Evolutionary conservation across 2,797 vertebrate species (phyloP).

Genomic region (Eutrigla gurnardus): DNA sequence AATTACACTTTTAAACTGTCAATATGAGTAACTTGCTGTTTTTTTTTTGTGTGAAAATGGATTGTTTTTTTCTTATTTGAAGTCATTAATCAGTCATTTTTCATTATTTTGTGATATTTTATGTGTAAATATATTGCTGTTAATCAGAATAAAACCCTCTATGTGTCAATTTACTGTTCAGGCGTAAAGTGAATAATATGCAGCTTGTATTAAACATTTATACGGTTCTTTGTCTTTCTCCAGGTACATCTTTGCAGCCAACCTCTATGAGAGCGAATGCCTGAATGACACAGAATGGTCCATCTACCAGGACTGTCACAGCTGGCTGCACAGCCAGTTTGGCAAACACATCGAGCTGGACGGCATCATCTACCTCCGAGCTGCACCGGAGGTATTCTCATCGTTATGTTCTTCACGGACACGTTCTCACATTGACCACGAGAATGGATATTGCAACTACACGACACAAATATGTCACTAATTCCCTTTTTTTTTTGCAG

Average conservation of each 20-base stretch:
- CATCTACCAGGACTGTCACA: conserved; percentile 95
- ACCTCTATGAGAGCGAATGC: conserved; percentile 92
- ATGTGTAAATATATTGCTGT: not conserved
- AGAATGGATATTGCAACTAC: not conserved
- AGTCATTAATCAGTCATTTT: too few relatives aligned
- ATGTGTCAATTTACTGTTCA: too few relatives aligned
- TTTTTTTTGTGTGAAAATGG: too few relatives aligned
- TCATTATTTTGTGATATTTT: too few relatives aligned
- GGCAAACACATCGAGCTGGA: conserved; percentile 89
- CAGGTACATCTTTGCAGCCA: conserved; percentile 95
- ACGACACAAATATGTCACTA: not conserved
- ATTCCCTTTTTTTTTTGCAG: conserved; percentile 65
- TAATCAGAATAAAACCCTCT: too few relatives aligned
- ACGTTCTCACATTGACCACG: not conserved
- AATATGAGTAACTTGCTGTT: too few relatives aligned
- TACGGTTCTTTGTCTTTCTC: too few relatives aligned
- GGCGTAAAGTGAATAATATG: not conserved
- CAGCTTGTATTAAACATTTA: not conserved
- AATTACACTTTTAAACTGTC: too few relatives aligned
- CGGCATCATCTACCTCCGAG: conserved; percentile 94
- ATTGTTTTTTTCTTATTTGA: too few relatives aligned
- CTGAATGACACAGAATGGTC: conserved; percentile 95
- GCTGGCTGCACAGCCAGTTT: conserved; percentile 90
- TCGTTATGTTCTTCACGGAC: not conserved
- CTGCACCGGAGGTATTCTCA: conserved; percentile 87